Evolutionary conservation across 2,888 invertebrate genomes (phyloP).

Genomic region (Timandra comae): DNA sequence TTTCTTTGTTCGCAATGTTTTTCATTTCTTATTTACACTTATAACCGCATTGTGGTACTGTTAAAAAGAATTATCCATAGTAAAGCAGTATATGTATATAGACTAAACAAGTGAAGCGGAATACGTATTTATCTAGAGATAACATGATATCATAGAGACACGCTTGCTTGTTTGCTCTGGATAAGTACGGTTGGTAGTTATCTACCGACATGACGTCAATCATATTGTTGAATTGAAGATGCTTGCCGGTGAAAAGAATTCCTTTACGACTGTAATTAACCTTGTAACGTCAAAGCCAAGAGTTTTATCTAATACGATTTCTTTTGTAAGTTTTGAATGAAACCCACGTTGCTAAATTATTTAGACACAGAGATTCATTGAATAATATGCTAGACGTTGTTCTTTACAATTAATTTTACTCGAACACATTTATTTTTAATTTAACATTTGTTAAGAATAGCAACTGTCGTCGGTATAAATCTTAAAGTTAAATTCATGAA

Average conservation of each 20-base stretch:
- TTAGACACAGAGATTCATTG: no score
- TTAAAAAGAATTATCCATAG: no score
- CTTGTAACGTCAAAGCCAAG: constrained; percentile 7
- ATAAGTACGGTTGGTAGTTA: constrained; percentile 34
- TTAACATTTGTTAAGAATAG: no score
- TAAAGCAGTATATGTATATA: no score
- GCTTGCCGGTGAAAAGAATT: constrained; percentile 26
- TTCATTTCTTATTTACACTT: constrained; percentile 2
- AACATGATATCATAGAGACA: constrained; percentile 41
- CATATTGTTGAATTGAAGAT: constrained; percentile 37
- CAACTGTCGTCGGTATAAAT: no score
- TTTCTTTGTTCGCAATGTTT: constrained; percentile 1
- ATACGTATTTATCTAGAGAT: constrained; percentile 37
- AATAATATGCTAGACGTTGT: no score
- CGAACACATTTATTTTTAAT: no score
- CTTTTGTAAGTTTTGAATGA: not conserved
- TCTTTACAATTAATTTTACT: no score
- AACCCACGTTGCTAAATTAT: no score
- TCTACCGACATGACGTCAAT: constrained; percentile 51
- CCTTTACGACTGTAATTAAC: constrained; percentile 24
- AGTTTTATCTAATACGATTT: no score
- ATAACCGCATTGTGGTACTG: no score
- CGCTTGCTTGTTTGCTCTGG: constrained; percentile 46
- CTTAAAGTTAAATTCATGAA: no score
- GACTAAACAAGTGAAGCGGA: constrained; percentile 24